These are phyloP conservation scores for Cosmopolites sordidus DNA, from an alignment of 2,888 invertebrate species.

Conservation along the genomic window DNA sequence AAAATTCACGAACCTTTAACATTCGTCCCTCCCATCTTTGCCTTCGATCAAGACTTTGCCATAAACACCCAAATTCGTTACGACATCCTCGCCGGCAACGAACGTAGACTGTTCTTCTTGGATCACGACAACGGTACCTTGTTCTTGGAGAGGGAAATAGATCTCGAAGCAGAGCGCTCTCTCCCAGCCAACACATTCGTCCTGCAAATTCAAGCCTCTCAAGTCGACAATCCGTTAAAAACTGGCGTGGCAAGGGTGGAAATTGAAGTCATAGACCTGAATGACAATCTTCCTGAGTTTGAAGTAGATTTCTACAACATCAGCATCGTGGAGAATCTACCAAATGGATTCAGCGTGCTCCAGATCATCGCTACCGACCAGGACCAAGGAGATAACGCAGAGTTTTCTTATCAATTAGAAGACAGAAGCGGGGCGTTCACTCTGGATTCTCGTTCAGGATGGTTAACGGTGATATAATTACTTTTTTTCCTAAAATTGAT, in stretches of 20 bases:
- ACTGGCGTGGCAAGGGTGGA: conserved; percentile 70
- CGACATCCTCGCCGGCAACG: conserved; percentile 74
- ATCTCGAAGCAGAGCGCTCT: conserved; percentile 67
- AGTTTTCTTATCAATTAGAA: conserved; percentile 73
- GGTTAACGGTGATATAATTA: conserved; percentile 67
- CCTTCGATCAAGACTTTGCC: conserved; percentile 74
- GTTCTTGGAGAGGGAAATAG: conserved; percentile 75
- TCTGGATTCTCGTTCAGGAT: conserved; percentile 74
- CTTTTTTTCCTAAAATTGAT: too few relatives aligned
- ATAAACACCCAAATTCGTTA: conserved; percentile 71
- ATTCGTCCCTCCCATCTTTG: conserved; percentile 69
- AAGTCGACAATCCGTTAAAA: conserved; percentile 42
- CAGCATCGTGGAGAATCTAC: conserved; percentile 86
- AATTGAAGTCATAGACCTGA: conserved; percentile 69
- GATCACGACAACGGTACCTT: conserved; percentile 71
- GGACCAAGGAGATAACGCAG: conserved; percentile 82
- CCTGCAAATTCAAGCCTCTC: conserved; percentile 72
- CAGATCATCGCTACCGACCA: conserved; percentile 72
- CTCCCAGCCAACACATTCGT: conserved; percentile 75
- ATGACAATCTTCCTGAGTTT: conserved; percentile 83
- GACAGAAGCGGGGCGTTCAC: conserved; percentile 74
- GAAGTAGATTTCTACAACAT: conserved; percentile 88
- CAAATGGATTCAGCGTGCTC: conserved; percentile 71
- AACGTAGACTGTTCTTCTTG: conserved; percentile 68
- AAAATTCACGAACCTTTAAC: conserved; percentile 65